Evolutionary conservation across 2,888 invertebrate species (phyloP).

Genomic region (Orthosia gracilis): DNA sequence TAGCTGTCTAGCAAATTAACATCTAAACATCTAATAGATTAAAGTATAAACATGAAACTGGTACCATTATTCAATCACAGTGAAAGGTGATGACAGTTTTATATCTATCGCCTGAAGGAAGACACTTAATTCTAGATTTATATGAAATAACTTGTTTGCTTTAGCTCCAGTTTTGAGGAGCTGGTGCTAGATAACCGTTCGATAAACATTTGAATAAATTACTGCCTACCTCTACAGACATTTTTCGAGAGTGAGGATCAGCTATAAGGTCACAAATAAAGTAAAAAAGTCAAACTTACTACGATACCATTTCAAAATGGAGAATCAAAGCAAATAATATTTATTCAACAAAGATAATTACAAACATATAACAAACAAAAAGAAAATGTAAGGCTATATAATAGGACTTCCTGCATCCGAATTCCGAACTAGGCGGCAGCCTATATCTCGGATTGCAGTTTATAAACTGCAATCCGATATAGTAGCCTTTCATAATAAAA

Average conservation of each 20-base stretch:
- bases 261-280: not conserved
- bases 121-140: slow-evolving; percentile 5
- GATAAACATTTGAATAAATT: slow-evolving; percentile 8
- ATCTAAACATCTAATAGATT: slow-evolving; percentile 1
- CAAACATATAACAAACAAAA: too few relatives aligned
- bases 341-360: too few relatives aligned
- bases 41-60: not conserved
- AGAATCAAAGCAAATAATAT: too few relatives aligned
- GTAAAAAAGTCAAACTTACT: too few relatives aligned
- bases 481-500: too few relatives aligned
- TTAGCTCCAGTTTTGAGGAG: not conserved
- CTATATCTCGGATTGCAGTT: too few relatives aligned
- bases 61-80: slow-evolving; percentile 18
- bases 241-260: not conserved
- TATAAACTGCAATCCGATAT: too few relatives aligned
- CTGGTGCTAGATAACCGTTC: not conserved
- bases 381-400: too few relatives aligned
- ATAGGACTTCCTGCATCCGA: too few relatives aligned
- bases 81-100: slow-evolving; percentile 19
- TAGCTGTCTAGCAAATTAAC: not conserved
- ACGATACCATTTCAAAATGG: too few relatives aligned
- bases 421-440: too few relatives aligned
- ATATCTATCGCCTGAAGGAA: slow-evolving; percentile 21
- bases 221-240: not conserved
- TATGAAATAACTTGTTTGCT: slow-evolving; percentile 15